phyloP scores from a whole-genome alignment of 37 sponge, comb jelly and placozoan genomes.

The Theonella swinhoei region DNA sequence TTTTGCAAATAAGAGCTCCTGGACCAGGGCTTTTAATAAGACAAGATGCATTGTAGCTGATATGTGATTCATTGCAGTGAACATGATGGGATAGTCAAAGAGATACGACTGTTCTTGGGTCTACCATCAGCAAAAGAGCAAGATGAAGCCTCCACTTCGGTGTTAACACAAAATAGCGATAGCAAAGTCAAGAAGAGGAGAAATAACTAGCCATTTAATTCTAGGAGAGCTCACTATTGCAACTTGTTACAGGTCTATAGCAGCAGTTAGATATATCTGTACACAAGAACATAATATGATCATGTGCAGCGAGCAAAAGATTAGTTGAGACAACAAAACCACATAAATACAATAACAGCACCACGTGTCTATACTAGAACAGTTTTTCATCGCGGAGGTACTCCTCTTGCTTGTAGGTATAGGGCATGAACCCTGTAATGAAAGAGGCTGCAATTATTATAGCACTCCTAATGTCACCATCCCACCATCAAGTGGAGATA shows the following conservation, averaged over 20 bases:
- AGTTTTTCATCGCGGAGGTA: not conserved
- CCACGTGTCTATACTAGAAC: not conserved
- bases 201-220: not conserved
- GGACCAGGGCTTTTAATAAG: not conserved
- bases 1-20: not conserved
- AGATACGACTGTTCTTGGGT: constrained; percentile 34
- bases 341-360: no score
- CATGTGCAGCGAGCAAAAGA: no score
- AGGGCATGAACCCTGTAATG: constrained; percentile 57
- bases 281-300: no score
- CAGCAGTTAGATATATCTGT: no score
- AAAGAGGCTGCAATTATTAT: not conserved
- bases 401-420: constrained; percentile 9
- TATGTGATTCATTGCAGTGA: constrained; percentile 11
- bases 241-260: no score
- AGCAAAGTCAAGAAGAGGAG: not conserved
- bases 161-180: not conserved
- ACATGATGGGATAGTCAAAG: constrained; percentile 40
- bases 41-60: no score
- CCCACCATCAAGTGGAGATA: no score
- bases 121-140: constrained; percentile 9
- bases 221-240: no score
- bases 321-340: no score
- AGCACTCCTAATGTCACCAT: not conserved
- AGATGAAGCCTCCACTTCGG: not conserved